Conservation (phyloP, 2,113 vertebrate genomes). For the Chlorodrepanis virens region DNA sequence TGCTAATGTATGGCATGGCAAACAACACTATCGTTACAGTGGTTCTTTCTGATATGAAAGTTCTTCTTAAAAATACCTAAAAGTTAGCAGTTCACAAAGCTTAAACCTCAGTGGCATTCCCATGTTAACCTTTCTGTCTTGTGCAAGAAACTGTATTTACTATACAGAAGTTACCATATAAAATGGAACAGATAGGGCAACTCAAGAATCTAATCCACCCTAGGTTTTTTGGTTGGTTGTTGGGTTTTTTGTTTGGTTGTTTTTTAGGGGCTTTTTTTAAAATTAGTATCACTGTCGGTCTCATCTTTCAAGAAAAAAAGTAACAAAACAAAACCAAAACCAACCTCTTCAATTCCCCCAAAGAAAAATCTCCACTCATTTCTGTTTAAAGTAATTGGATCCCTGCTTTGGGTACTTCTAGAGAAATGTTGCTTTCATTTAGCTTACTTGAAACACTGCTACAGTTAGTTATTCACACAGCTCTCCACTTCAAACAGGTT, state of each 20-base stretch:
- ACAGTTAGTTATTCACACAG: neutral
- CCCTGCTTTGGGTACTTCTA: neutral
- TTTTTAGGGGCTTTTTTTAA: no score
- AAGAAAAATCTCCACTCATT: neutral
- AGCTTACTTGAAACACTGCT: neutral
- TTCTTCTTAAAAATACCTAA: neutral
- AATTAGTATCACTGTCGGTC: neutral
- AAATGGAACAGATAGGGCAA: neutral
- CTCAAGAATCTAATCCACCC: neutral
- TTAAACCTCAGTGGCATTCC: neutral
- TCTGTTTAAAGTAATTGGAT: neutral
- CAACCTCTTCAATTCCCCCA: accelerated
- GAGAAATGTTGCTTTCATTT: neutral
- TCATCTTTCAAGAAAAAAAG: neutral
- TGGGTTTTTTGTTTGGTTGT: accelerated
- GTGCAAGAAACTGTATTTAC: neutral
- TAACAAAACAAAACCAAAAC: neutral
- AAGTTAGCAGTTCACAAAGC: neutral
- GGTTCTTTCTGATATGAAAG: neutral
- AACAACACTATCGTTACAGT: neutral
- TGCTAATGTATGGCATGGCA: neutral
- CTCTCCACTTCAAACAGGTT: constrained; percentile 49
- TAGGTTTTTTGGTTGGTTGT: neutral
- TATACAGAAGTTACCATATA: neutral
- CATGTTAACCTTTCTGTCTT: neutral